These are phyloP conservation scores for Florisuga fusca DNA, from an alignment of 2,797 vertebrate species.

Conservation along the genomic window DNA sequence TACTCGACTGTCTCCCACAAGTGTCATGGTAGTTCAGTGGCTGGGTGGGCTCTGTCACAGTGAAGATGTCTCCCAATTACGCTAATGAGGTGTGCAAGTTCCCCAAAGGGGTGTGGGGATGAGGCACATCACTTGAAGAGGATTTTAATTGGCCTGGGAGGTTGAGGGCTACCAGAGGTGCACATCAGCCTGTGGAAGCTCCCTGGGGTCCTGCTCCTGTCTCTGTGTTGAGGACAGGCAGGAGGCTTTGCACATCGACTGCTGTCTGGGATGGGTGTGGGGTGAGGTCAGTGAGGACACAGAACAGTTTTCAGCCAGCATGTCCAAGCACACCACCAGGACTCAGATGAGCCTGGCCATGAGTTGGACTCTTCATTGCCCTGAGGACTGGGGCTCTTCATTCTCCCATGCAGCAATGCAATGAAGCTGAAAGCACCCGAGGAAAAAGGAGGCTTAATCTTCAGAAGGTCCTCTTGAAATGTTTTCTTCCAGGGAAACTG, in stretches of 20 bases:
- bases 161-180: not conserved
- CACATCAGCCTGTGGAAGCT: not conserved
- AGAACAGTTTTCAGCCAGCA: not conserved
- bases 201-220: not conserved
- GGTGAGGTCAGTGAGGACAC: fast-evolving
- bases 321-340: not conserved
- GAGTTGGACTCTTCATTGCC: fast-evolving
- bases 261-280: not conserved
- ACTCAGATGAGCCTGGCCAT: not conserved
- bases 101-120: conserved; percentile 5
- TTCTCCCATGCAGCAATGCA: not conserved
- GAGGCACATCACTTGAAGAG: not conserved
- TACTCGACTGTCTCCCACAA: not conserved
- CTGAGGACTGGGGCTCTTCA: not conserved
- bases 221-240: not conserved
- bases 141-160: conserved; percentile 62
- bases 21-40: not conserved
- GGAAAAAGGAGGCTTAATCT: not conserved
- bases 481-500: not conserved
- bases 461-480: not conserved
- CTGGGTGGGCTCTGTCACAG: conserved; percentile 15
- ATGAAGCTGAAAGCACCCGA: fast-evolving
- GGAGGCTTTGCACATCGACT: fast-evolving
- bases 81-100: conserved; percentile 39
- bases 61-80: conserved; percentile 46